phyloP scores from a whole-genome alignment of 2,113 vertebrate species.

The Pelmatolapia mariae region DNA sequence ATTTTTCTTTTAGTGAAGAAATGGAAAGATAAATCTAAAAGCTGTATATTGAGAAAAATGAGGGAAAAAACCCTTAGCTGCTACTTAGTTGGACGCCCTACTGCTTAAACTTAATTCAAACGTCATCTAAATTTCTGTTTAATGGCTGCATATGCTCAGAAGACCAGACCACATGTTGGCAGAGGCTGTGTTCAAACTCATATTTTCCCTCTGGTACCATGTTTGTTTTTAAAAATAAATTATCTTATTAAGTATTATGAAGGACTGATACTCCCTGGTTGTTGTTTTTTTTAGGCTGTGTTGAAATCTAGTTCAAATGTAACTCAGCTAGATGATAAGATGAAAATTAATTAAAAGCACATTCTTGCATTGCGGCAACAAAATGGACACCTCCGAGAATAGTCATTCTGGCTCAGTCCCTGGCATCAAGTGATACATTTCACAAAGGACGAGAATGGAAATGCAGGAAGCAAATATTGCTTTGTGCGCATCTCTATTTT shows the following conservation, averaged over 20 bases:
- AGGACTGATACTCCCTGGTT: background rate
- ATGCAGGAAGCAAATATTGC: conserved; percentile 32
- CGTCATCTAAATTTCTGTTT: conserved; percentile 1
- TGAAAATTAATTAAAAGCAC: background rate
- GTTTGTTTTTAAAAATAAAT: background rate
- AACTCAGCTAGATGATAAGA: background rate
- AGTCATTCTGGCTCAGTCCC: background rate
- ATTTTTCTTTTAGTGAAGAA: background rate
- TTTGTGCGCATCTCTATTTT: conserved; percentile 42
- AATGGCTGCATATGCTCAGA: background rate
- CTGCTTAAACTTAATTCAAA: background rate
- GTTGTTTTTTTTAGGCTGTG: background rate
- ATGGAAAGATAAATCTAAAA: background rate
- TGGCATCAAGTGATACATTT: conserved; percentile 1
- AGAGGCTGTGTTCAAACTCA: background rate
- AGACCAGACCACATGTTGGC: background rate
- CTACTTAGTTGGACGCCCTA: background rate
- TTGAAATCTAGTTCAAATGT: background rate
- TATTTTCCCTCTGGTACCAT: background rate
- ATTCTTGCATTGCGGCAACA: background rate
- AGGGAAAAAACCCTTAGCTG: background rate
- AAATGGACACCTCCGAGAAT: background rate
- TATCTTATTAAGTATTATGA: background rate
- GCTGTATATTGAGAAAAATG: background rate
- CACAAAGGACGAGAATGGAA: conserved; percentile 1